These are phyloP conservation scores for Matsumurasca onukii DNA, from an alignment of 1,140 invertebrate species.

Conservation along the genomic window DNA sequence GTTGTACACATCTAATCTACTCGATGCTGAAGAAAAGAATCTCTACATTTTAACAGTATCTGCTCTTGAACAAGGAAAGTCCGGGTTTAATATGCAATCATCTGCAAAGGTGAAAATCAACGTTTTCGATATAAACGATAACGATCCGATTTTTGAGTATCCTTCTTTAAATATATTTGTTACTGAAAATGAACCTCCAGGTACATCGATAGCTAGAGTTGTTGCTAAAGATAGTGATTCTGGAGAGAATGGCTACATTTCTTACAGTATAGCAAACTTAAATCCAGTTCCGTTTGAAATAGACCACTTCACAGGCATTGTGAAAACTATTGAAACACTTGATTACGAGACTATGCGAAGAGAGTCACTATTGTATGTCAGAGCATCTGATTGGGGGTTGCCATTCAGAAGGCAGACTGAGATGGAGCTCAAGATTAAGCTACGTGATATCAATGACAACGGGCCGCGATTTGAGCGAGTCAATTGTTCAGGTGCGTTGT, in stretches of 20 bases:
- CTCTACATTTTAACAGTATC: conserved; percentile 89
- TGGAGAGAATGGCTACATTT: conserved; percentile 92
- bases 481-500: conserved; percentile 80
- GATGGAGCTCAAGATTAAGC: conserved; percentile 73
- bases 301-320: conserved; percentile 90
- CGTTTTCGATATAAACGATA: conserved; percentile 87
- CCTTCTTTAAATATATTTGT: conserved; percentile 63
- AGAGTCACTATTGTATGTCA: conserved; percentile 73
- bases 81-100: conserved; percentile 76
- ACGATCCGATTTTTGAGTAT: conserved; percentile 82
- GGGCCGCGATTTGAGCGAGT: conserved; percentile 81
- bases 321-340: conserved; percentile 75
- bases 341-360: conserved; percentile 90
- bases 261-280: conserved; percentile 88
- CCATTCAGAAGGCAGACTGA: conserved; percentile 88
- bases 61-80: conserved; percentile 83
- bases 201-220: conserved; percentile 77
- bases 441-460: conserved; percentile 91
- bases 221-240: conserved; percentile 84
- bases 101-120: conserved; percentile 85
- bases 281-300: conserved; percentile 91
- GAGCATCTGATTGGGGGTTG: conserved; percentile 92
- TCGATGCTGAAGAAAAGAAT: conserved; percentile 86
- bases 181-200: conserved; percentile 85
- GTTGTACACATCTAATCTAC: conserved; percentile 74